Conservation (phyloP, 2,113 vertebrate genomes). For the Rhinogobius similis region DNA sequence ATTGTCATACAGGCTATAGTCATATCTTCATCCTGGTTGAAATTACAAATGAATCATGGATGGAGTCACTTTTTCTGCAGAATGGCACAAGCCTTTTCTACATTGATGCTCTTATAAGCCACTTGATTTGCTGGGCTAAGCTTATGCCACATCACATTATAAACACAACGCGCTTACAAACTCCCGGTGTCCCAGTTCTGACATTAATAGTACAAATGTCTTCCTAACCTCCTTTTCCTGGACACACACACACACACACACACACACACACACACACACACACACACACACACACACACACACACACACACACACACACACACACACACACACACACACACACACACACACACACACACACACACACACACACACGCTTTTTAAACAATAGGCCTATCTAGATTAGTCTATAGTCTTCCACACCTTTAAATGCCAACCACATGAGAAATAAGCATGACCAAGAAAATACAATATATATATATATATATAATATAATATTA, state of each 20-base stretch:
- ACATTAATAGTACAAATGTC: conserved; percentile 12
- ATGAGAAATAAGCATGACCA: no score
- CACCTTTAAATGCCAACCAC: no score
- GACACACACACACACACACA: neutral
- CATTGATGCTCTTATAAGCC: neutral
- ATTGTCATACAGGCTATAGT: neutral
- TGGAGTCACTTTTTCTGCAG: neutral
- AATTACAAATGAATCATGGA: neutral
- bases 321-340: neutral
- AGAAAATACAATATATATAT: no score
- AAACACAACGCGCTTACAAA: conserved; percentile 6
- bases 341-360: no score
- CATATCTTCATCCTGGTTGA: neutral
- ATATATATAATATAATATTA: no score
- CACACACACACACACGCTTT: no score
- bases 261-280: no score
- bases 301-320: no score
- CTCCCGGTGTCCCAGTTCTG: conserved; percentile 32
- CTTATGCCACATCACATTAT: conserved; percentile 40
- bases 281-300: no score
- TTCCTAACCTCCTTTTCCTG: neutral
- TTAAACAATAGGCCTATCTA: no score
- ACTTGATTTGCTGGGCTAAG: conserved; percentile 9
- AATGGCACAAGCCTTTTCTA: neutral
- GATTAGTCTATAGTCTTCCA: no score